These are phyloP conservation scores for Nycticorax nycticorax DNA, from an alignment of 2,113 vertebrate species.

Conservation along the genomic window DNA sequence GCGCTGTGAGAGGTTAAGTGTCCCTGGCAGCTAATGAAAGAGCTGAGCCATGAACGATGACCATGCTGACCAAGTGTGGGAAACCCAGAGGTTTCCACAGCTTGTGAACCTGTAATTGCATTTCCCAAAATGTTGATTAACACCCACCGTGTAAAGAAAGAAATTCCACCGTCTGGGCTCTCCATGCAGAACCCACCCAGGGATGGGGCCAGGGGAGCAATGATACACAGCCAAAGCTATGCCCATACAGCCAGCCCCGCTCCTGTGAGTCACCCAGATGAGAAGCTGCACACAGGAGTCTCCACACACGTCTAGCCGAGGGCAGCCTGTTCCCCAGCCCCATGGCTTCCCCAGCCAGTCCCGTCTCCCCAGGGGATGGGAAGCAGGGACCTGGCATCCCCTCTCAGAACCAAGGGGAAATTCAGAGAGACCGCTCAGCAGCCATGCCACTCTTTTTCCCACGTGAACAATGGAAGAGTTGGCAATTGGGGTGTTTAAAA, in stretches of 20 bases:
- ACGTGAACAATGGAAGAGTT: rapidly evolving
- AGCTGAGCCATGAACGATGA: neutral
- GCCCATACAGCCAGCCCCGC: neutral
- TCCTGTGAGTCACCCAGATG: neutral
- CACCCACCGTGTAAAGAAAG: neutral
- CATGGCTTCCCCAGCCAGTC: rapidly evolving
- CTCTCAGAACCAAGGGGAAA: neutral
- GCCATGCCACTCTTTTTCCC: rapidly evolving
- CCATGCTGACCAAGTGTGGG: neutral
- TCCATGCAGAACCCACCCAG: neutral
- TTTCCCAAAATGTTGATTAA: constrained; percentile 46
- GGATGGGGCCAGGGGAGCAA: neutral
- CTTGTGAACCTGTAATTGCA: neutral
- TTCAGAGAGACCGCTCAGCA: neutral
- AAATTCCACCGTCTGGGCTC: neutral
- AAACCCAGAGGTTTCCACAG: constrained; percentile 26
- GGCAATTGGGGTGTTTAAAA: neutral
- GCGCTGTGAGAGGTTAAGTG: neutral
- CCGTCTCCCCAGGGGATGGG: neutral
- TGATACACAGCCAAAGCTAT: neutral
- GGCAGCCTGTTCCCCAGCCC: neutral
- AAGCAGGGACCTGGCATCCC: neutral
- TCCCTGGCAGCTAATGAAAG: constrained; percentile 17
- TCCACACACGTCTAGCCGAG: neutral
- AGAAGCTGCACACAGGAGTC: neutral